Conservation (phyloP, 92 coral and sea anemone species). For the Phenganax subtilis region DNA sequence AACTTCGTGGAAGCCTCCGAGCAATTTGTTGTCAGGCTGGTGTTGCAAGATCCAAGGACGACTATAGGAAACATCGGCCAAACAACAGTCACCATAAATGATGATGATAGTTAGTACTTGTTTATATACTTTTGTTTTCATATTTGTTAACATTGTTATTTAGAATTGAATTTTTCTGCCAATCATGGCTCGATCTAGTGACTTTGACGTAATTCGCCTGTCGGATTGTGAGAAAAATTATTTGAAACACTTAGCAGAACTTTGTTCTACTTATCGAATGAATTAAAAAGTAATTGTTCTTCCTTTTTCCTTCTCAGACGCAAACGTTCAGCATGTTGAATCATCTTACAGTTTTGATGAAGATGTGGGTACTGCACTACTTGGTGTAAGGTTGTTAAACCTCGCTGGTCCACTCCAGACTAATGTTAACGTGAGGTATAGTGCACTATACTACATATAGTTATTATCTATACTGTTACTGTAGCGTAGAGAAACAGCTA, state of each 20-base stretch:
- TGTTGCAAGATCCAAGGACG: constrained; percentile 12
- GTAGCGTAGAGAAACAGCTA: background rate
- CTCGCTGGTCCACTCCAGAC: constrained; percentile 27
- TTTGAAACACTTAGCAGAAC: too few species aligned
- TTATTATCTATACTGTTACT: background rate
- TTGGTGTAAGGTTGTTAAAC: constrained; percentile 21
- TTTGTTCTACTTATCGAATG: background rate
- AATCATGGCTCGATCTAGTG: too few species aligned
- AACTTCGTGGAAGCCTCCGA: constrained; percentile 36
- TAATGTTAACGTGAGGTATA: constrained; percentile 16
- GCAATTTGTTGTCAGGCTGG: constrained; percentile 26
- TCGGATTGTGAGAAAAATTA: too few species aligned
- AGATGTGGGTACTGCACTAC: constrained; percentile 7
- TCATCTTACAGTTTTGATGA: constrained; percentile 7
- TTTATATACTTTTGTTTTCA: background rate
- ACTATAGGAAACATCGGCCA: background rate
- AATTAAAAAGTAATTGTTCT: background rate
- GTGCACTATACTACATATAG: too few species aligned
- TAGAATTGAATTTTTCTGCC: background rate
- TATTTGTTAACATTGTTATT: background rate
- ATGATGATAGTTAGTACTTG: constrained; percentile 41
- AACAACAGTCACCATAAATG: constrained; percentile 43
- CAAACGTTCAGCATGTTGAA: constrained; percentile 7
- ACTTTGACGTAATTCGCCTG: too few species aligned
- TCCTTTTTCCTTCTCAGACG: background rate